These are phyloP conservation scores for Acanthococcus lagerstroemiae DNA, from an alignment of 2,888 invertebrate species.

Conservation along the genomic window DNA sequence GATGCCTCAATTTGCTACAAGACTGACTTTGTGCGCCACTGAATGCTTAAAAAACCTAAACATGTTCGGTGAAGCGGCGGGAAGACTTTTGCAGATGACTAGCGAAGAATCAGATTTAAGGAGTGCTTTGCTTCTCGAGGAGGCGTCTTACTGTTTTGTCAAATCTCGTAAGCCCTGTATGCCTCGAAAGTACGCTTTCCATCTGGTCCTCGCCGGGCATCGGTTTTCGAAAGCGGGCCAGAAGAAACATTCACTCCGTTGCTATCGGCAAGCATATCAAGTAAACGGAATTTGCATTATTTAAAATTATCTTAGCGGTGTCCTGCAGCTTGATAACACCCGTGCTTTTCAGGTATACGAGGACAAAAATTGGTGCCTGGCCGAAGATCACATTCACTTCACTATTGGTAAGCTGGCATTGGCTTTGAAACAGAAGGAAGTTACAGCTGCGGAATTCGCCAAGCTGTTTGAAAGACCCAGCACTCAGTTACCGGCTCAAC, in stretches of 20 bases:
- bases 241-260: slow-evolving; percentile 79
- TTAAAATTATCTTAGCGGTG: not conserved
- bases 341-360: slow-evolving; percentile 52
- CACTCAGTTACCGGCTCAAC: slow-evolving; percentile 60
- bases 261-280: slow-evolving; percentile 86
- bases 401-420: slow-evolving; percentile 85
- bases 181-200: slow-evolving; percentile 89
- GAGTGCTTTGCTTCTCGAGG: slow-evolving; percentile 86
- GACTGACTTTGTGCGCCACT: slow-evolving; percentile 79
- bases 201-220: slow-evolving; percentile 92
- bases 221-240: slow-evolving; percentile 88
- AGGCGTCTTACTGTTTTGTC: slow-evolving; percentile 87
- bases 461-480: slow-evolving; percentile 62
- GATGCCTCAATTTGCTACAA: slow-evolving; percentile 81
- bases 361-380: slow-evolving; percentile 75
- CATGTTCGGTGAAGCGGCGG: slow-evolving; percentile 83
- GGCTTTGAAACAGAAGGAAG: slow-evolving; percentile 60
- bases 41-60: slow-evolving; percentile 73
- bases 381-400: slow-evolving; percentile 92
- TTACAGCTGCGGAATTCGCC: slow-evolving; percentile 65
- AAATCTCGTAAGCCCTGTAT: slow-evolving; percentile 55
- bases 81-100: slow-evolving; percentile 87
- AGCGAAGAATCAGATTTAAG: slow-evolving; percentile 94
- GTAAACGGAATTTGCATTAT: slow-evolving; percentile 45
- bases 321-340: not conserved